phyloP scores from a whole-genome alignment of 2,888 invertebrate genomes.

The Drosophila cognata region DNA sequence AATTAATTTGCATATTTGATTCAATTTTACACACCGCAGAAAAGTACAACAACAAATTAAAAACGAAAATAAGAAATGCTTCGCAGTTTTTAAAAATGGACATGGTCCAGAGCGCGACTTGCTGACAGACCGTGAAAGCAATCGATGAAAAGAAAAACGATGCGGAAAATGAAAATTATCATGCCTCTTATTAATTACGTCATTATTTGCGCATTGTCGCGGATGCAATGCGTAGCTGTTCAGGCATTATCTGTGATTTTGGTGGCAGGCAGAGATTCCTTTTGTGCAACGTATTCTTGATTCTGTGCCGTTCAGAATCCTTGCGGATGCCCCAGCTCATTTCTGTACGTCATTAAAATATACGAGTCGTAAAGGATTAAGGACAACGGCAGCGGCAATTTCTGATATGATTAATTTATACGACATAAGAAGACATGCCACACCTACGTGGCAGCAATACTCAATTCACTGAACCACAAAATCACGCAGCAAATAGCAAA shows the following conservation, averaged over 20 bases:
- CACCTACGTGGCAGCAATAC: slow-evolving; percentile 12
- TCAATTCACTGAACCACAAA: slow-evolving; percentile 46
- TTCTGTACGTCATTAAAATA: slow-evolving; percentile 64
- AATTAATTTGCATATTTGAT: slow-evolving; percentile 56
- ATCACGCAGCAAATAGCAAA: not conserved
- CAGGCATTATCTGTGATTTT: slow-evolving; percentile 53
- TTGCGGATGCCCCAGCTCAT: slow-evolving; percentile 46
- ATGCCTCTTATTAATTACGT: slow-evolving; percentile 70
- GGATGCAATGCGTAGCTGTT: slow-evolving; percentile 19
- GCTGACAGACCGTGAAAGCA: slow-evolving; percentile 63
- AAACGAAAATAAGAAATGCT: slow-evolving; percentile 16
- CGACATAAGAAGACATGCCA: slow-evolving; percentile 48
- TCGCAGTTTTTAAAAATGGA: slow-evolving; percentile 8
- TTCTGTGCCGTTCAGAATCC: slow-evolving; percentile 22
- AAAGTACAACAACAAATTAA: slow-evolving; percentile 41
- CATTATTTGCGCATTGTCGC: slow-evolving; percentile 74
- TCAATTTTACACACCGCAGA: slow-evolving; percentile 38
- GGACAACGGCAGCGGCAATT: slow-evolving; percentile 43
- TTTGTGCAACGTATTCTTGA: slow-evolving; percentile 22
- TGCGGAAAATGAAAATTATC: slow-evolving; percentile 34
- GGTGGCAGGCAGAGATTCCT: slow-evolving; percentile 35
- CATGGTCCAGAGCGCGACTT: slow-evolving; percentile 34
- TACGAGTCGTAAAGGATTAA: slow-evolving; percentile 60
- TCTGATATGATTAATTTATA: slow-evolving; percentile 69
- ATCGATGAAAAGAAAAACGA: slow-evolving; percentile 48